These are phyloP conservation scores for Catagonus wagneri DNA, from an alignment of 2,113 vertebrate species.

Conservation along the genomic window DNA sequence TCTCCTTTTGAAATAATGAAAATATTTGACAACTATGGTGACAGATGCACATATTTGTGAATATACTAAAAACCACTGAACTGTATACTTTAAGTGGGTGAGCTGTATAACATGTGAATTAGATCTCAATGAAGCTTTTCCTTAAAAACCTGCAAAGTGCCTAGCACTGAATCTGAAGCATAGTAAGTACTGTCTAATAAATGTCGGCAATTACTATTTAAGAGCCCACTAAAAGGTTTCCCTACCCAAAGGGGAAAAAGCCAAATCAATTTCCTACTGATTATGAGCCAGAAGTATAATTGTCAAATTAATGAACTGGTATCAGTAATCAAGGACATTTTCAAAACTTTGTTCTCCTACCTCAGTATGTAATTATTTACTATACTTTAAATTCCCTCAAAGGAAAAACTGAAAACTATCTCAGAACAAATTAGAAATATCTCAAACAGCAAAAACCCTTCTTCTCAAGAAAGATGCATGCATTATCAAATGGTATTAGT, in stretches of 20 bases:
- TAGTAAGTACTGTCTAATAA: not conserved
- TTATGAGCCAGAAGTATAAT: not conserved
- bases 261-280: not conserved
- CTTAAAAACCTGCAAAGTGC: not conserved
- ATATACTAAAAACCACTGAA: not conserved
- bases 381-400: not conserved
- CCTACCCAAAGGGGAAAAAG: not conserved
- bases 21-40: not conserved
- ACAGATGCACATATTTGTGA: not conserved
- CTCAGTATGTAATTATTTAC: not conserved
- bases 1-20: not conserved
- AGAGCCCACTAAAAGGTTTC: conserved; percentile 30
- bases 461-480: not conserved
- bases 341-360: not conserved
- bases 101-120: not conserved
- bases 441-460: not conserved
- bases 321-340: not conserved
- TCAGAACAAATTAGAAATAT: not conserved
- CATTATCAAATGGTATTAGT: not conserved
- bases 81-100: not conserved
- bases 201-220: not conserved
- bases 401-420: not conserved
- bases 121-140: not conserved
- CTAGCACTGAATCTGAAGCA: not conserved
- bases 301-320: not conserved